Percentiles rank a stretch among this genome's conserved stretches.
Conservation (phyloP, 1,140 invertebrate genomes). For the Reticulitermes speratus region DNA sequence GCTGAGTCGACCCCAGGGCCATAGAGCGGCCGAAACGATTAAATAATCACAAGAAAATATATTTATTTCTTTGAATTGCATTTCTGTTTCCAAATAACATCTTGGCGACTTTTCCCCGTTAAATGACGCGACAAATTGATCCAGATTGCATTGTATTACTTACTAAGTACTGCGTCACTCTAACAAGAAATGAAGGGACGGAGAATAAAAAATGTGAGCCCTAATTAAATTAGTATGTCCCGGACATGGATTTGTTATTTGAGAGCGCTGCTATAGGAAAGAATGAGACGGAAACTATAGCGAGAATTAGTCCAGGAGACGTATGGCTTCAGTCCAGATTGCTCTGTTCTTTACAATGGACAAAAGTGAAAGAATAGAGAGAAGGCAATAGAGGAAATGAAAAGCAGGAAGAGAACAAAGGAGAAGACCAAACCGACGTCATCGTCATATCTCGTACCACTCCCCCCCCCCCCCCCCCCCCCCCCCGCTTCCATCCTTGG, state of each 20-base stretch:
- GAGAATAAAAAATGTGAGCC: neutral
- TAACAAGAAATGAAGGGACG: neutral
- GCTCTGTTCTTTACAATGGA: neutral
- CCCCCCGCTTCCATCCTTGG: neutral
- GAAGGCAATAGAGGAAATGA: neutral
- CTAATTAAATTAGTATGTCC: conserved; percentile 7
- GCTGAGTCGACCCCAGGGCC: no score
- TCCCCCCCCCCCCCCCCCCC: neutral
- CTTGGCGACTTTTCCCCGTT: neutral
- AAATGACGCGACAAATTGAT: neutral
- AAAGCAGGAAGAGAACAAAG: neutral
- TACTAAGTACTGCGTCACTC: neutral
- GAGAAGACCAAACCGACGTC: neutral
- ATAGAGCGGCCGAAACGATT: no score
- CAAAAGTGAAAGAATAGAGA: neutral
- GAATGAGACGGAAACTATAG: neutral
- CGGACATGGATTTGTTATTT: conserved; percentile 7
- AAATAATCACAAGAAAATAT: no score
- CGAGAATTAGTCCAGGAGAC: neutral
- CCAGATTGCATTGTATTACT: neutral
- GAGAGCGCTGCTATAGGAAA: neutral
- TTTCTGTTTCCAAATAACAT: neutral
- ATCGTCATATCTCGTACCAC: neutral
- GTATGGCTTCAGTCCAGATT: neutral
- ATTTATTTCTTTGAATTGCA: neutral